Evolutionary conservation across 2,797 vertebrate genomes (phyloP), one percentile per base, ranked within the genome.

Genomic region (Enteromius treurensis): DNA sequence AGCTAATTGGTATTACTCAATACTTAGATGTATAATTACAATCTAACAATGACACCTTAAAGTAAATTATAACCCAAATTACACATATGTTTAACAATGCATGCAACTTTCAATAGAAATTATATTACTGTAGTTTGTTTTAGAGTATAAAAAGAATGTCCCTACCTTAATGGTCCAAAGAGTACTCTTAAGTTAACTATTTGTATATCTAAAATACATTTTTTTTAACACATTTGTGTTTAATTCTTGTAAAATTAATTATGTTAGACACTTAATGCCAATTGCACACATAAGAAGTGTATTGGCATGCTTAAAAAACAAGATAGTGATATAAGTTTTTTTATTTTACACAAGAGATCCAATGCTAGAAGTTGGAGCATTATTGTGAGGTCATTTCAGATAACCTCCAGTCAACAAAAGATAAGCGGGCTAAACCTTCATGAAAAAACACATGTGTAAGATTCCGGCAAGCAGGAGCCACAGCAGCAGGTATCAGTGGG

Each of bases 391-490:
- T 55, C 3, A 55, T 70, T 70, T 26, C n/a, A 15, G n/a, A 70
- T 47, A 47, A 32, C 37, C 15, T 26, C 17, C 5, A 14, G 8
- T 42, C 32, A 55, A 21, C 37, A 37, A 37, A 19, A 79, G 64
- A 68, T 53, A 79, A 79, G 19, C 26, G 15, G 34, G 37, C 21
- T 6, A 23, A 17, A 69, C 45, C 14, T 40, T 65, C 19, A 17
- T 68, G n/a, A 37, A 58, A 21, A 78, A 69, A 62, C 11, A 62
- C 11, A 29, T 82, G 65, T 60, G 1, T 15, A 37, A 67, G 70
- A 86, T 86, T 80, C 81, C 40, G 75, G 64, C 68, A 42, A 68
- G 80, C 82, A 81, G 70, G 77, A 85, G 81, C 1, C 51, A 34
- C 79, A 34, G 47, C 55, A 79, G 73, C 68, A 40, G 65, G 67